Percentiles rank a stretch among this genome's conserved stretches.
These are phyloP conservation scores for Sitodiplosis mosellana DNA, from an alignment of 1,140 invertebrate species.

Conservation along the genomic window DNA sequence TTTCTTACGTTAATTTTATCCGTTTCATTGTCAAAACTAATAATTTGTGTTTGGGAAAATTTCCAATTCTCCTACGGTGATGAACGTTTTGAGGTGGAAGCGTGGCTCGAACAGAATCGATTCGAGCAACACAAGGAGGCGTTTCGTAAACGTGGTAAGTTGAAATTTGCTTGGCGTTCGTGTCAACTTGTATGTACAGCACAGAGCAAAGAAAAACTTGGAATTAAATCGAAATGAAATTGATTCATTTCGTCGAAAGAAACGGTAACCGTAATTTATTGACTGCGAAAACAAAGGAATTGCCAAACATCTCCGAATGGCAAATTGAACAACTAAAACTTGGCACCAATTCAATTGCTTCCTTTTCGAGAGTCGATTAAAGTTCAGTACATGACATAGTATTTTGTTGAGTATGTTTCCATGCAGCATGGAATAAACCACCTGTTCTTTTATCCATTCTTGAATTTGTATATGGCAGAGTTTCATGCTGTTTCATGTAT, in stretches of 20 bases:
- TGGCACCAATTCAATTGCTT: background rate
- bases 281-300: background rate
- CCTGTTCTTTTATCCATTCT: too few relatives aligned
- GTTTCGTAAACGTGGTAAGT: conserved; percentile 50
- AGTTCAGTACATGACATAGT: too few relatives aligned
- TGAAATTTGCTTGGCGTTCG: too few relatives aligned
- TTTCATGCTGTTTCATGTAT: too few relatives aligned
- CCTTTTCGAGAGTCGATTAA: too few relatives aligned
- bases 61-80: background rate
- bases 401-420: too few relatives aligned
- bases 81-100: conserved; percentile 28
- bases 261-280: background rate
- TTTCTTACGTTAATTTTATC: background rate
- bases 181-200: too few relatives aligned
- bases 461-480: too few relatives aligned
- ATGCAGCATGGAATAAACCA: too few relatives aligned
- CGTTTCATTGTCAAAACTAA: background rate
- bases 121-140: conserved; percentile 43
- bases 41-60: background rate
- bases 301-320: background rate
- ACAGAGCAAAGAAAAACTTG: too few relatives aligned
- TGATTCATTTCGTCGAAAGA: background rate
- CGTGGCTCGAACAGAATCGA: conserved; percentile 51
- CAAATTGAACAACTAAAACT: background rate
- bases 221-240: background rate